These are phyloP conservation scores for Heliangelus exortis DNA, from an alignment of 2,797 vertebrate species.

Conservation along the genomic window DNA sequence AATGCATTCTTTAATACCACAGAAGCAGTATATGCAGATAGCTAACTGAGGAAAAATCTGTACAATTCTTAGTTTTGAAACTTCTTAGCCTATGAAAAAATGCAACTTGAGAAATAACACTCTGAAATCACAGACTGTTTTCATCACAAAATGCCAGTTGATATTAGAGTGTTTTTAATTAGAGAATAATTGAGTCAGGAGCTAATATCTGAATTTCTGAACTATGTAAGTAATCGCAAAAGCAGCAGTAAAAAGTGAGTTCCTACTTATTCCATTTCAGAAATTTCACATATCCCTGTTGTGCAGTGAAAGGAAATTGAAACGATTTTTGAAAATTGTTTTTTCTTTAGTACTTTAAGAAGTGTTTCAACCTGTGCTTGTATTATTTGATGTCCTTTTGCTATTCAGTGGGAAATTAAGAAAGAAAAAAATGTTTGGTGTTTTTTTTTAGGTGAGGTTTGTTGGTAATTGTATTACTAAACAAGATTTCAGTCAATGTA, in stretches of 20 bases:
- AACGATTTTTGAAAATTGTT: background rate
- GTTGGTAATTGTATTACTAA: background rate
- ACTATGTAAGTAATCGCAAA: background rate
- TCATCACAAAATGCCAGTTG: background rate
- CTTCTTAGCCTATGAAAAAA: background rate
- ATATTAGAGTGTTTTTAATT: background rate
- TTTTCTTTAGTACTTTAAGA: background rate
- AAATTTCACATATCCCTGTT: background rate
- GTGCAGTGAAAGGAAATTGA: background rate
- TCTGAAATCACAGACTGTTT: background rate
- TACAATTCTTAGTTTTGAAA: background rate
- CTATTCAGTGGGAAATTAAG: background rate
- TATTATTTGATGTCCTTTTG: background rate
- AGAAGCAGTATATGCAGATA: background rate
- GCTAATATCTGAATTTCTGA: background rate
- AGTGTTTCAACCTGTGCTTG: background rate
- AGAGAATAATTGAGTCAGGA: background rate
- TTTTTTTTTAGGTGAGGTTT: background rate
- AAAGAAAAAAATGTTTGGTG: background rate
- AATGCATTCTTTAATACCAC: background rate
- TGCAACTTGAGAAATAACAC: background rate
- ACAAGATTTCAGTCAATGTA: background rate
- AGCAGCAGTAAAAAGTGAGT: background rate
- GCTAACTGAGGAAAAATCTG: background rate
- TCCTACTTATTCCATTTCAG: background rate